Evolutionary conservation across 37 sponge, comb jelly and placozoan genomes (phyloP).

Genomic region (Petrosia ficiformis): DNA sequence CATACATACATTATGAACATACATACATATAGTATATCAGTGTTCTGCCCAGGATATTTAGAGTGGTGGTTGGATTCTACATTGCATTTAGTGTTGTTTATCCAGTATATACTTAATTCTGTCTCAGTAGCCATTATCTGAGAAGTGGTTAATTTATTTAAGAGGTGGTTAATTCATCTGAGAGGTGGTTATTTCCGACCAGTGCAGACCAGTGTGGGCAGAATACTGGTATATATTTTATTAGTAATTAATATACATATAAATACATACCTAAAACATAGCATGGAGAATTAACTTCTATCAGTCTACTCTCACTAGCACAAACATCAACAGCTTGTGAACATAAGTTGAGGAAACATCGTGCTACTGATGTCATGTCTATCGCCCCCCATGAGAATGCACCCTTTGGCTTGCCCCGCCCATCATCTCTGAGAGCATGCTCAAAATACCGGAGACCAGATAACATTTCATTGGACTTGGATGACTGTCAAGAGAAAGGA

Average conservation of each 20-base stretch:
- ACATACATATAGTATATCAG: too few relatives aligned
- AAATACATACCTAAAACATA: conserved; percentile 84
- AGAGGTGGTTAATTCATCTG: too few relatives aligned
- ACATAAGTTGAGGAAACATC: conserved; percentile 74
- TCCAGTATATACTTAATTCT: too few relatives aligned
- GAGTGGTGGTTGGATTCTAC: too few relatives aligned
- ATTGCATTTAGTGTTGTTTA: too few relatives aligned
- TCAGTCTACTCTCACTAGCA: conserved; percentile 66
- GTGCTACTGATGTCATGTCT: conserved; percentile 73
- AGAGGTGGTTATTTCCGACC: too few relatives aligned
- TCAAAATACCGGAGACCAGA: conserved; percentile 93
- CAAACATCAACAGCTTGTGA: conserved; percentile 67
- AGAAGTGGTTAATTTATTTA: too few relatives aligned
- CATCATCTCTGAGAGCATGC: conserved; percentile 76
- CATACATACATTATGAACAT: too few relatives aligned
- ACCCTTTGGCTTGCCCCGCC: conserved; percentile 73
- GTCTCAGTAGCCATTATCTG: too few relatives aligned
- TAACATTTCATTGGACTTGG: conserved; percentile 87
- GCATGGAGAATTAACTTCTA: conserved; percentile 69
- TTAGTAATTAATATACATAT: not conserved
- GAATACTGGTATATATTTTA: too few relatives aligned
- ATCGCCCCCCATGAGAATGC: conserved; percentile 91
- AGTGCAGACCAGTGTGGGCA: too few relatives aligned
- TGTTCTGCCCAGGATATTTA: too few relatives aligned
- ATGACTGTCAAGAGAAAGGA: conserved; percentile 50